Base-by-base conservation (phyloP, 2,113 vertebrate genomes). In the Prolemur simus region DNA sequence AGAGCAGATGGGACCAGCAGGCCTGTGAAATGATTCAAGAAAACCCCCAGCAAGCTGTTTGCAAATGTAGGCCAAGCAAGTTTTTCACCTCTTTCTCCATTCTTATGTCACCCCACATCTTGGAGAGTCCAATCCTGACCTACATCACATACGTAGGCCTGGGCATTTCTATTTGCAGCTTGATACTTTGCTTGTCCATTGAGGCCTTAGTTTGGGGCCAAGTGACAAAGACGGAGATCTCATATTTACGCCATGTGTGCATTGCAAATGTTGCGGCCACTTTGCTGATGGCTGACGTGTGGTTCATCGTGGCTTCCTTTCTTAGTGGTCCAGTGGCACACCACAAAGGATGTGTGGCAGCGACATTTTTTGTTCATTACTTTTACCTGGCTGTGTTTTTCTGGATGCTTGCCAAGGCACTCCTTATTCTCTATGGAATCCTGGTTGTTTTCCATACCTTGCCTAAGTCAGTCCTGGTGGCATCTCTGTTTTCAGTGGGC, bases 301-400 rank as follows among this genome's bases (percentile, higher is more conserved):
- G 99, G 97, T 99, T 99, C 90, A 98, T 99, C 1, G 88, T 98
- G 2, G 96, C 98, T 0, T 97, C 98, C 29, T 17, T 98, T 15
- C 92, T 98, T 15, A 96, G 98, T 45, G 94, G 83, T 3, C 68
- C 92, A 8, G 0, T 56, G 12, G 66, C 74, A 2, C 96, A 97
- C 58, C 93, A 98, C 81, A 77, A 12, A 0, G 21, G 93, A 0
- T 99, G 99, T 89, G 99, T 98, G 74, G 94, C 99, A 8, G 98
- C 98, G 10, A 99, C 99, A 0, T 99, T 99, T 97, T 99, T 99
- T 39, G 98, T 99, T 92, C 99, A 99, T 95, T 99, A 99, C 91
- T 99, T 99, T 96, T 99, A 99, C 83, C 98, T 99, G 17, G 97
- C 99, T 54, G 92, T 99, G 47, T 99, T 99, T 97, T 99, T 99